phyloP scores from a whole-genome alignment of 2,797 vertebrate species.

The Cetoscarus ocellatus region DNA sequence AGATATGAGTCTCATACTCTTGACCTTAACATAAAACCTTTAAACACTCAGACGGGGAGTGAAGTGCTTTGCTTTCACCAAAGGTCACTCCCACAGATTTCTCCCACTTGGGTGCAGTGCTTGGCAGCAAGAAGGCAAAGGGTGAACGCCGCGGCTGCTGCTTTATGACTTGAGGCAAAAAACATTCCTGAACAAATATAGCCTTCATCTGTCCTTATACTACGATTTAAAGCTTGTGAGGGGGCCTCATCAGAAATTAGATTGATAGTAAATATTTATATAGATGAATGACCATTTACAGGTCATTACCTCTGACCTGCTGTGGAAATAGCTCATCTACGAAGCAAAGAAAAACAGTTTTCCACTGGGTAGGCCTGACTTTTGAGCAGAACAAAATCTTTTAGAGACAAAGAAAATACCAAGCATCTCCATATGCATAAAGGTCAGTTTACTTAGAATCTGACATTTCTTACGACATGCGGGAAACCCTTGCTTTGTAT shows the following conservation, averaged over 20 bases:
- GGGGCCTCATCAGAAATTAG: background rate
- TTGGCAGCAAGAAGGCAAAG: constrained; percentile 58
- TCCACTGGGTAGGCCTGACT: no score
- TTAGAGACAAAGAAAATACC: no score
- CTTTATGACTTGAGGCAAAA: constrained; percentile 50
- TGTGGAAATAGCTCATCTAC: no score
- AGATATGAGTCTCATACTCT: constrained; percentile 68
- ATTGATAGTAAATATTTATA: constrained; percentile 11
- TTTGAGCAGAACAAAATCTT: no score
- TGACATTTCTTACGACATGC: no score
- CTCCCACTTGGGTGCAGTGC: constrained; percentile 58
- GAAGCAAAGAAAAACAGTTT: no score
- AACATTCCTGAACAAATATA: constrained; percentile 67
- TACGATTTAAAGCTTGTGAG: constrained; percentile 28
- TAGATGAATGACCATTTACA: background rate
- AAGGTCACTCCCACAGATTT: constrained; percentile 80
- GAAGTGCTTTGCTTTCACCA: constrained; percentile 72
- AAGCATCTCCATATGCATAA: no score
- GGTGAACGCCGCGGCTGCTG: constrained; percentile 57
- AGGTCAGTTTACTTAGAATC: no score
- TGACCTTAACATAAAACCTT: constrained; percentile 80
- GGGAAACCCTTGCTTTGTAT: no score
- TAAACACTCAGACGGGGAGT: constrained; percentile 68
- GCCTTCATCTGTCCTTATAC: constrained; percentile 52
- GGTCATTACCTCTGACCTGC: no score